Conservation (phyloP, 2,888 invertebrate species). For the Cremastinae sp. region DNA sequence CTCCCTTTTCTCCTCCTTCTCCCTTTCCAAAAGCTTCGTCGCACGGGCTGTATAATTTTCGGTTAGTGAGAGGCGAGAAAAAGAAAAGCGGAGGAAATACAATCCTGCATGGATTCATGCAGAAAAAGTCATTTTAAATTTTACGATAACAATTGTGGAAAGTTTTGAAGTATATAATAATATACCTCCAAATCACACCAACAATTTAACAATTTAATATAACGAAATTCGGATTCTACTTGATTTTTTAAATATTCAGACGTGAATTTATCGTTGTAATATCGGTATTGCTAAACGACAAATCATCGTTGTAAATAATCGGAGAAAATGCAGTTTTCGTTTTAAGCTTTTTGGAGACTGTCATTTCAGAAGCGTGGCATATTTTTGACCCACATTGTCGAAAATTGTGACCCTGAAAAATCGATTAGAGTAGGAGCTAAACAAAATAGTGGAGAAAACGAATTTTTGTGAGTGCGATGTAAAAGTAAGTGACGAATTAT, state of each 20-base stretch:
- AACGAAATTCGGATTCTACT: too few relatives aligned
- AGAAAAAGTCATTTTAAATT: constrained; percentile 13
- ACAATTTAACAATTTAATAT: too few relatives aligned
- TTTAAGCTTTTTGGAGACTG: background rate
- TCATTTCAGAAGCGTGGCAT: background rate
- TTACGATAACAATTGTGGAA: background rate
- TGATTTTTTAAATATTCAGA: too few relatives aligned
- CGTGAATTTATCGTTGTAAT: too few relatives aligned
- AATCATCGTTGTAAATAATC: too few relatives aligned
- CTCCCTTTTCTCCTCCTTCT: too few relatives aligned
- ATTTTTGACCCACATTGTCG: background rate
- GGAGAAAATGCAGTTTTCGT: background rate
- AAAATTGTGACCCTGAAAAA: constrained; percentile 3
- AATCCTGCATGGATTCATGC: background rate
- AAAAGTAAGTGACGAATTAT: constrained; percentile 26
- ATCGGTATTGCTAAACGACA: too few relatives aligned
- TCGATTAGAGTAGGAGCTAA: background rate
- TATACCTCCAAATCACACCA: background rate
- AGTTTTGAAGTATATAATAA: background rate
- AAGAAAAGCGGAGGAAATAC: constrained; percentile 14
- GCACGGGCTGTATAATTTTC: constrained; percentile 57
- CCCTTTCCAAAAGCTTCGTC: constrained; percentile 42
- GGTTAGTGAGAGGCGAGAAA: constrained; percentile 22
- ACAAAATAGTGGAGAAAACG: background rate
- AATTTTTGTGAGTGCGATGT: background rate